Base-by-base conservation (phyloP, 2,888 invertebrate species). In the Trachelus troglodyta region DNA sequence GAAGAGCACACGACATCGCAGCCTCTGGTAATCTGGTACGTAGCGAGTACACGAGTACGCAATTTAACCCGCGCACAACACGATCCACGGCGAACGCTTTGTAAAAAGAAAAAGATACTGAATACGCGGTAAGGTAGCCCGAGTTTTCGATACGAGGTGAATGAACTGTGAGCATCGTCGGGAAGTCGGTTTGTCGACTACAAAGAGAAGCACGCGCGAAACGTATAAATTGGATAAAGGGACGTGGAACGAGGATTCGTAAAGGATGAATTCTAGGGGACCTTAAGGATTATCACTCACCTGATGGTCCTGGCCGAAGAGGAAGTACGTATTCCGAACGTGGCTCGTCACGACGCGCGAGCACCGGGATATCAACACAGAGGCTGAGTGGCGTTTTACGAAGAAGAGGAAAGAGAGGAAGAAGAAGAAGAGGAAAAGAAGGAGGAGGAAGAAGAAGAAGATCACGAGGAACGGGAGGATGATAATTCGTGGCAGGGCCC, bases 401-500 rank as follows among this genome's bases (percentile, higher is more conserved):
- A 79, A 76, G 75, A 73, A 75, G 74, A 75, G 76, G 79, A 75
- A 74, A 77, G 68, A 80, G 73, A 78, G 75, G 31, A 73, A 71
- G 73, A 75, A 71, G 69, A 80, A 77, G 69, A 80, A 77, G 79
- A 71, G 69, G 71, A 33, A 33, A 37, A 76, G 75, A 76, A 76
- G 78, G 71, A 77, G 73, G 69, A 77, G 74, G 30, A 34, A 68
- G 69, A 37, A 56, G 69, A 34, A 74, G 69, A 69, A 74, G 76
- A 33, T 74, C 34, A 56, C 74, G 71, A 75, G 68, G 78, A 73
- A 79, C 40, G 79, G 85, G 88, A 86, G 85, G 87, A 87, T 87
- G 87, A 87, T 87, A 89, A 89, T 89, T 89, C 87, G 87, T 87
- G 86, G 86, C 88, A 87, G 87, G 88, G 85, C 87, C 86, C 76